Evolutionary conservation across 1,140 invertebrate genomes (phyloP).

Genomic region (Polyergus mexicanus): DNA sequence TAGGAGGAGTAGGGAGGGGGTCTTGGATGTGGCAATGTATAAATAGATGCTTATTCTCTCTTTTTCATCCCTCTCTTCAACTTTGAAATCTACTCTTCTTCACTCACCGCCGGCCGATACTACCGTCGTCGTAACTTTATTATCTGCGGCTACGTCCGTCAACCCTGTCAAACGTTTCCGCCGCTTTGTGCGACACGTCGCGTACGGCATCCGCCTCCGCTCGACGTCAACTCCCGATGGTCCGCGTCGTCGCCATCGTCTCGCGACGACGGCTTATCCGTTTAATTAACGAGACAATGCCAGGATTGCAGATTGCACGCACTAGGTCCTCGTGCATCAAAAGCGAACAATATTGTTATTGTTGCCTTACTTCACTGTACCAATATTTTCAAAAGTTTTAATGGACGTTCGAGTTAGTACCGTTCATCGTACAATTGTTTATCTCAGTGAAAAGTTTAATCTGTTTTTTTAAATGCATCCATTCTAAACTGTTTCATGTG

Average conservation of each 20-base stretch:
- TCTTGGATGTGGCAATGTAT: background rate
- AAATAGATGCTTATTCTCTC: constrained; percentile 16
- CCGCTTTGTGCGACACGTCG: constrained; percentile 72
- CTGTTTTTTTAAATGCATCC: background rate
- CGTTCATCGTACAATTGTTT: constrained; percentile 41
- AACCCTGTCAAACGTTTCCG: constrained; percentile 81
- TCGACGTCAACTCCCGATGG: constrained; percentile 33
- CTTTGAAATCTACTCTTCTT: constrained; percentile 27
- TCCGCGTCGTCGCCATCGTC: constrained; percentile 29
- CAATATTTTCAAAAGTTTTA: constrained; percentile 47
- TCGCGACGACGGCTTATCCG: constrained; percentile 81
- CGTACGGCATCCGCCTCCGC: constrained; percentile 40
- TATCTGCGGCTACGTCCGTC: constrained; percentile 79
- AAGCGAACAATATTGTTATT: constrained; percentile 80
- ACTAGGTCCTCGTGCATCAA: constrained; percentile 69
- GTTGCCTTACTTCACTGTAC: constrained; percentile 58
- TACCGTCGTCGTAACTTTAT: constrained; percentile 70
- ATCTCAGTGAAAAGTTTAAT: constrained; percentile 9
- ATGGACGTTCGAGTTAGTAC: constrained; percentile 18
- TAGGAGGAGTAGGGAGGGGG: background rate
- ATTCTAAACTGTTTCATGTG: background rate
- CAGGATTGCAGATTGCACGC: constrained; percentile 74
- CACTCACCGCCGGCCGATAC: background rate
- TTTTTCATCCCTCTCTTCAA: constrained; percentile 8
- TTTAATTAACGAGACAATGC: constrained; percentile 86